These are phyloP conservation scores for Choloepus hoffmanni DNA, from an alignment of 2,113 vertebrate species.

Conservation along the genomic window DNA sequence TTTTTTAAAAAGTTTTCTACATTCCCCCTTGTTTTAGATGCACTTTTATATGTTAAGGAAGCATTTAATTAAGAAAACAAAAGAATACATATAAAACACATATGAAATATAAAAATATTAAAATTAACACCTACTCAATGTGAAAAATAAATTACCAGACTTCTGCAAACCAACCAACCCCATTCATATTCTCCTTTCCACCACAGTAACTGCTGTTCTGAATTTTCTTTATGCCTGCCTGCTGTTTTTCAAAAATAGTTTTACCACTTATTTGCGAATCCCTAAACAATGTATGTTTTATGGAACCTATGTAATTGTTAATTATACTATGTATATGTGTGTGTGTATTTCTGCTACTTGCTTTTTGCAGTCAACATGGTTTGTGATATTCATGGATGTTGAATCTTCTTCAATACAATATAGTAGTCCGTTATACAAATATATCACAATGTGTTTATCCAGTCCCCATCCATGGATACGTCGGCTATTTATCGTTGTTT, in stretches of 20 bases:
- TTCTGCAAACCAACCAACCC: background rate
- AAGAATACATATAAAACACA: background rate
- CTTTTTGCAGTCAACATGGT: fast-evolving
- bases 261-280: background rate
- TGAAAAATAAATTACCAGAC: fast-evolving
- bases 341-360: too few relatives aligned
- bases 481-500: background rate
- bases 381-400: fast-evolving
- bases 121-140: too few relatives aligned
- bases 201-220: fast-evolving
- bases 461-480: fast-evolving
- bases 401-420: fast-evolving
- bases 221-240: background rate
- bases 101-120: background rate
- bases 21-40: background rate
- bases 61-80: background rate
- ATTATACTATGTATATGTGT: too few relatives aligned
- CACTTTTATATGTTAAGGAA: background rate
- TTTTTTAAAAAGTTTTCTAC: background rate
- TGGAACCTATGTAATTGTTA: fast-evolving
- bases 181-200: fast-evolving
- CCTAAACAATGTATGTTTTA: background rate
- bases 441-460: fast-evolving
- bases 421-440: fast-evolving
- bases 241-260: background rate